phyloP scores from a whole-genome alignment of 2,113 vertebrate species.

The Caranx melampygus region DNA sequence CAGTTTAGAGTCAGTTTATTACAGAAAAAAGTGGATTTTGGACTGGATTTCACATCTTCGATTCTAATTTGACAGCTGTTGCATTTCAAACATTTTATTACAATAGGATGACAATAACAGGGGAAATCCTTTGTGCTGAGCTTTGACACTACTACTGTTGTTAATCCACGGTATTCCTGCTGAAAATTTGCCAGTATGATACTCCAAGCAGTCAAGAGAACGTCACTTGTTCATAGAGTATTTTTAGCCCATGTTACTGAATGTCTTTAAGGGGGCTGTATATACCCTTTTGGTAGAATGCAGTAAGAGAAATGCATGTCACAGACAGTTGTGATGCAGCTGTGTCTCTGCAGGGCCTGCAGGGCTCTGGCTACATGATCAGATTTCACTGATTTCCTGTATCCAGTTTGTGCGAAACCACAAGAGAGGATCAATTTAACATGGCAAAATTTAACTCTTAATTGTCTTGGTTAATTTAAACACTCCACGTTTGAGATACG shows the following conservation, averaged over 20 bases:
- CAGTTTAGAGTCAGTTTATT: slow-evolving; percentile 6
- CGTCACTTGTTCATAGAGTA: slow-evolving; percentile 8
- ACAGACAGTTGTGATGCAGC: slow-evolving; percentile 45
- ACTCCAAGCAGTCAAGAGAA: slow-evolving; percentile 23
- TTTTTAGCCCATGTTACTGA: slow-evolving; percentile 20
- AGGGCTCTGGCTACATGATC: slow-evolving; percentile 48
- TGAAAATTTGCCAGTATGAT: slow-evolving; percentile 22
- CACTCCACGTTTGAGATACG: slow-evolving; percentile 7
- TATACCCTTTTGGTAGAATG: slow-evolving; percentile 21
- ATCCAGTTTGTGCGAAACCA: slow-evolving; percentile 52
- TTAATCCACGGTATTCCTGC: slow-evolving; percentile 42
- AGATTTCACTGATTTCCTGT: slow-evolving; percentile 64
- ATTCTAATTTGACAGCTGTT: slow-evolving; percentile 53
- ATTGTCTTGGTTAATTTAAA: slow-evolving; percentile 46
- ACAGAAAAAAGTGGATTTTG: slow-evolving; percentile 12
- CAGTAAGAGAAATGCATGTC: slow-evolving; percentile 30
- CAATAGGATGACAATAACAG: slow-evolving; percentile 33
- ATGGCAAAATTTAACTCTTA: slow-evolving; percentile 42
- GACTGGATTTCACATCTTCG: slow-evolving; percentile 13
- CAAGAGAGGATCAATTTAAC: slow-evolving; percentile 32
- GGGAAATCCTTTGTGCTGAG: slow-evolving; percentile 39
- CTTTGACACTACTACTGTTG: slow-evolving; percentile 30
- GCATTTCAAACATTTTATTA: slow-evolving; percentile 19
- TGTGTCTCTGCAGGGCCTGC: slow-evolving; percentile 21
- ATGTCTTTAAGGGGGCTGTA: background rate